Evolutionary conservation across 1,140 invertebrate species (phyloP), one percentile per base, ranked within the genome.

Genomic region (Schlechtendalia chinensis): DNA sequence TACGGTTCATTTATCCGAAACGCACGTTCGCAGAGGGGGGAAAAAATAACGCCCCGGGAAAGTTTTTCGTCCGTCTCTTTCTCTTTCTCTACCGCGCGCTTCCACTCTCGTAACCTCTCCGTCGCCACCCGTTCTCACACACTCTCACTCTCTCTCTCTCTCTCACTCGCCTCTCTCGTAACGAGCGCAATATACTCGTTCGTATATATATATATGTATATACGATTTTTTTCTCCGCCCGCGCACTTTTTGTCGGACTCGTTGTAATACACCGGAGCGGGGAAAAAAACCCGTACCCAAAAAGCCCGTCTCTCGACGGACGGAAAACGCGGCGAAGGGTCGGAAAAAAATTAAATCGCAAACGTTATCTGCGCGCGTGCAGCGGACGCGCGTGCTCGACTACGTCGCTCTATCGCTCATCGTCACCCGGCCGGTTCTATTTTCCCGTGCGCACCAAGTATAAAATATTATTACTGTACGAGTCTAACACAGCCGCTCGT

Each of bases 1-100:
- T 75, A 75, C 29, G 5, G 72, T 56, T 75, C 54, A 75, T 75
- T 75, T 75, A 75, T 75, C 39, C 29, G 12, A 58, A 5, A 4
- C 22, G 5, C 17, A 17, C 11, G 5, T 19, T 39, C 32, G 8
- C 32, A 8, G 24, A 5, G 69, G 39, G 22, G 1, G 5, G 29
- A 75, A 58, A 75, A 75, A 5, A 58, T 45, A 45, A 39, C 29
- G n/a, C 6, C n/a, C 32, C 8, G 5, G 16, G n/a, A 45, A 47
- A 39, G 39, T 67, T 67, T 67, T 1, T 67, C 12, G 11, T 22
- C 39, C 11, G 4, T 67, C 39, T 22, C 4, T 12, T 45, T 65
- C 19, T 39, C 17, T n/a, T 11, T 19, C 8, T 22, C 5, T 3
- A 19, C 3, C 11, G n/a, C n/a, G n/a, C n/a, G n/a, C n/a, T n/a